Percentiles rank a stretch among this genome's conserved stretches.
Evolutionary conservation across 1,140 invertebrate genomes (phyloP).

Genomic region (Armadillidium nasatum): DNA sequence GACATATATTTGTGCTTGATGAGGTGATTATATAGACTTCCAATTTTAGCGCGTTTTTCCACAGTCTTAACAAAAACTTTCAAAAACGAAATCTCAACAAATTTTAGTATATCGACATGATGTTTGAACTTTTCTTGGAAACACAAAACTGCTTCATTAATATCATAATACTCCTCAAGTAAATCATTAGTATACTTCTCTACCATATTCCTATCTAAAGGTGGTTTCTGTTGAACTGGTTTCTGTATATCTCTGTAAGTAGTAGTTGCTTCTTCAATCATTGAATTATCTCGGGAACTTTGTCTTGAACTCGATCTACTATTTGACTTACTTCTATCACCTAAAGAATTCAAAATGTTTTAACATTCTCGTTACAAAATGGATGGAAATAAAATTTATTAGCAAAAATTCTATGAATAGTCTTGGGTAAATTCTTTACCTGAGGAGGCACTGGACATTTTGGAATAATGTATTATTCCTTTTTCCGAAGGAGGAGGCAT

Average conservation of each 20-base stretch:
- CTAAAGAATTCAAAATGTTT: neutral
- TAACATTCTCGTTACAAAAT: no score
- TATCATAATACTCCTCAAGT: conserved; percentile 26
- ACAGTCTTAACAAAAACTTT: conserved; percentile 51
- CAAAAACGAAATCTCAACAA: conserved; percentile 50
- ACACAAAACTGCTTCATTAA: conserved; percentile 48
- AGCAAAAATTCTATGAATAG: no score
- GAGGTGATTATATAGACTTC: conserved; percentile 50
- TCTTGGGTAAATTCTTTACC: no score
- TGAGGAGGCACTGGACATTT: no score
- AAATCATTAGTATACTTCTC: conserved; percentile 30
- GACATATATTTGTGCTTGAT: conserved; percentile 49
- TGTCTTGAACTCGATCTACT: conserved; percentile 32
- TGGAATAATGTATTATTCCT: conserved; percentile 17
- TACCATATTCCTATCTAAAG: conserved; percentile 17
- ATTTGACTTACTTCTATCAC: conserved; percentile 38
- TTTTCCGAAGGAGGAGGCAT: conserved; percentile 36
- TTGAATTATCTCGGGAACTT: conserved; percentile 25
- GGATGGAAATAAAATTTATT: no score
- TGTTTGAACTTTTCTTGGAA: conserved; percentile 49
- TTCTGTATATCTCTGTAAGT: conserved; percentile 5
- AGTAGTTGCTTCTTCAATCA: conserved; percentile 28
- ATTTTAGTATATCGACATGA: conserved; percentile 46
- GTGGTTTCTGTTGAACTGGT: neutral
- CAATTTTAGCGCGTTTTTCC: conserved; percentile 49